Percentiles rank a stretch among this genome's conserved stretches.
phyloP scores from a whole-genome alignment of 2,888 invertebrate genomes.

The Ichneumoninae sp. region DNA sequence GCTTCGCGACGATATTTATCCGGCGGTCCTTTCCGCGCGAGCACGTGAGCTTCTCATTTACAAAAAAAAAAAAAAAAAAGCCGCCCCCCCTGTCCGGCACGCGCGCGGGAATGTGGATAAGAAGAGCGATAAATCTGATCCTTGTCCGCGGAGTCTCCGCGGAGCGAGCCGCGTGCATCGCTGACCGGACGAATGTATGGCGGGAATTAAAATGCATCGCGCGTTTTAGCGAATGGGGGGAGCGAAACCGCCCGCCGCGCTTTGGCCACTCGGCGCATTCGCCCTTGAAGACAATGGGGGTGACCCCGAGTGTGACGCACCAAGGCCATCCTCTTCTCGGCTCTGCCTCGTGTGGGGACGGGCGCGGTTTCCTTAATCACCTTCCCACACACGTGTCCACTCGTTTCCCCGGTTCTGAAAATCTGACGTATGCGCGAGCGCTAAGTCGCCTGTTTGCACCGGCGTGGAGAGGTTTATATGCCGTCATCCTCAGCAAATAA shows the following conservation, averaged over 20 bases:
- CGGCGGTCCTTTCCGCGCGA: constrained; percentile 47
- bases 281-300: constrained; percentile 79
- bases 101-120: constrained; percentile 59
- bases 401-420: constrained; percentile 31
- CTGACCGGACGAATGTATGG: constrained; percentile 3
- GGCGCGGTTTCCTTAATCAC: constrained; percentile 25
- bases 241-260: constrained; percentile 30
- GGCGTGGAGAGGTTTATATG: constrained; percentile 28
- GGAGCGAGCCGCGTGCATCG: neutral
- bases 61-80: neutral
- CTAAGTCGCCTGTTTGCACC: constrained; percentile 13
- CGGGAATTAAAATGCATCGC: constrained; percentile 67
- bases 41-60: constrained; percentile 30
- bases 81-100: too few relatives aligned
- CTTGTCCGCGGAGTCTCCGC: constrained; percentile 50
- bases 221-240: constrained; percentile 50
- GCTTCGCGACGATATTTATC: constrained; percentile 54
- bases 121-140: constrained; percentile 63
- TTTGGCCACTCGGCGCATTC: constrained; percentile 51
- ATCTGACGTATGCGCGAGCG: constrained; percentile 53
- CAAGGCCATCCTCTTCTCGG: constrained; percentile 78
- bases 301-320: constrained; percentile 78
- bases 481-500: constrained; percentile 61
- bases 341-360: neutral
- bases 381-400: constrained; percentile 33